Evolutionary conservation across 2,888 invertebrate genomes (phyloP).

Genomic region (Caenorhabditis drosophilae): DNA sequence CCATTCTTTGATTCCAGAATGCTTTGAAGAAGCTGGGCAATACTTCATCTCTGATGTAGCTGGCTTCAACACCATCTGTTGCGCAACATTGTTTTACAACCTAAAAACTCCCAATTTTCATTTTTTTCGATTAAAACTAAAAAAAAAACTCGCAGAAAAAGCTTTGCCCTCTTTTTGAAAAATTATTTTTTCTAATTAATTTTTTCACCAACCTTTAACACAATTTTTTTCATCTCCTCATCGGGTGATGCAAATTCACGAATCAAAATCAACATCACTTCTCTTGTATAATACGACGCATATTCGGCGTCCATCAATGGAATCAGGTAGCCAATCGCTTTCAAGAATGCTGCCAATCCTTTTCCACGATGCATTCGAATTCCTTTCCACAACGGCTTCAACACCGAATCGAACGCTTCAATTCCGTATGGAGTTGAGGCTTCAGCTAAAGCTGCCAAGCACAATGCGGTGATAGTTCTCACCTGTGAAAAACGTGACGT

Average conservation of each 20-base stretch:
- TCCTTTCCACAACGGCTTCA: constrained; percentile 97
- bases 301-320: constrained; percentile 98
- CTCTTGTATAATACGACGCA: constrained; percentile 97
- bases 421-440: constrained; percentile 99
- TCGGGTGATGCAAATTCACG: constrained; percentile 99
- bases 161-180: too few species aligned
- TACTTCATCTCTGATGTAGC: constrained; percentile 99
- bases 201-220: constrained; percentile 80
- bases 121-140: too few species aligned
- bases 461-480: constrained; percentile 95
- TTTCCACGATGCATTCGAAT: constrained; percentile 83
- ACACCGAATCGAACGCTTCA: constrained; percentile 97
- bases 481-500: constrained; percentile 37
- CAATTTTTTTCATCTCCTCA: constrained; percentile 99
- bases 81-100: constrained; percentile 99
- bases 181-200: not conserved
- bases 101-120: constrained; percentile 70
- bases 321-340: constrained; percentile 98
- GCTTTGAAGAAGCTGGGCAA: constrained; percentile 62
- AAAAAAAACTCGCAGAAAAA: too few species aligned
- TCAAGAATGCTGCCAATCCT: constrained; percentile 97
- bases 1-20: constrained; percentile 99
- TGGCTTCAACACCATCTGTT: constrained; percentile 98
- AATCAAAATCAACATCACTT: constrained; percentile 98
- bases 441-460: constrained; percentile 96